Base-by-base conservation (phyloP, 2,888 invertebrate species). In the Rotaria macrura region DNA sequence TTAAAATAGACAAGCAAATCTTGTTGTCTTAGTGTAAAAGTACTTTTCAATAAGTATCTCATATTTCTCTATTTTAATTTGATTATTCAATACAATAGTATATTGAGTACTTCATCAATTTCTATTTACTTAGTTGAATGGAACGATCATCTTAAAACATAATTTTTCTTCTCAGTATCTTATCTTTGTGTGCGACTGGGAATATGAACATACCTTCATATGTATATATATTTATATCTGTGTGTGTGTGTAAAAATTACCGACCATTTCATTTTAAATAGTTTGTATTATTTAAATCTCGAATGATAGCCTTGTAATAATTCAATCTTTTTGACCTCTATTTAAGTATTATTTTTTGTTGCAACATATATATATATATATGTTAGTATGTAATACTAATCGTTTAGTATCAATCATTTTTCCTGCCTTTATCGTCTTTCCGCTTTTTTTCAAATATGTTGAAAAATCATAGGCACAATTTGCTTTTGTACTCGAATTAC, bases 291-390 rank as follows among this genome's bases (percentile, higher is more conserved):
- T 38, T 34, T 29, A n/a, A 29, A 65, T 17, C 34, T 65, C 34
- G 65, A 65, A 65, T 7, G 17, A 65, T 65, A 65, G 34, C 34
- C 65, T 65, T 34, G 34, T 34, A 65, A 14, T 20, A 34, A 34
- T 65, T 65, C 65, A 65, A 65, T 65, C 65, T 65, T 65, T 65
- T 65, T 65, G 65, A 65, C 65, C 65, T 65, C 65, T 65, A 65
- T 38, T 65, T 29, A 65, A 65, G 65, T 65, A 65, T 65, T 65
- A 65, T 65, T 65, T 65, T 65, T 7, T 34, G 34, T 65, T 65
- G 65, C 34, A 65, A 34, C 3, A 65, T 12, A 14, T 2, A 65
- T 49, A 49, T 9, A 65, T 12, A 14, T 2, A 65, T 49, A 49
- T 9, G 49, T 49, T 14, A 49, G 17, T 29, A 34, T 38, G 65